Evolutionary conservation across 1,140 invertebrate species (phyloP).

Genomic region (Apocrypta bakeri): DNA sequence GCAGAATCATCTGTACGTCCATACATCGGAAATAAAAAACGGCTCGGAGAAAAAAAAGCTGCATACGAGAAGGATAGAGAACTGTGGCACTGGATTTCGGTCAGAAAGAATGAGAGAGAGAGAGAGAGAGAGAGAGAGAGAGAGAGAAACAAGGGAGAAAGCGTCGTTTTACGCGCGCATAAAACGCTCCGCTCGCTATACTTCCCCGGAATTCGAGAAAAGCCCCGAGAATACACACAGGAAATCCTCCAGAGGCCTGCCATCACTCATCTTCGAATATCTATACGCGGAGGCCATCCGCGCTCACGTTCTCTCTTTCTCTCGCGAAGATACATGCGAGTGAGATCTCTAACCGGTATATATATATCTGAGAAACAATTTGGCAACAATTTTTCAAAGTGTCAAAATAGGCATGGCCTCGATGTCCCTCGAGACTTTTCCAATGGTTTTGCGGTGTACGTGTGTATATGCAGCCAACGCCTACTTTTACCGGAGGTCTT

Average conservation of each 20-base stretch:
- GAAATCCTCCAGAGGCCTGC: slow-evolving; percentile 55
- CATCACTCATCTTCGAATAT: slow-evolving; percentile 59
- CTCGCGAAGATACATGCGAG: neutral
- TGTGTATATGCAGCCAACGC: slow-evolving; percentile 9
- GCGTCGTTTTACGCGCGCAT: neutral
- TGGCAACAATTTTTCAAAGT: slow-evolving; percentile 65
- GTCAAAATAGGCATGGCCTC: slow-evolving; percentile 58
- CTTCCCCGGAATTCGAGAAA: slow-evolving; percentile 36
- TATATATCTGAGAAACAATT: slow-evolving; percentile 60
- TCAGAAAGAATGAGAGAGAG: neutral
- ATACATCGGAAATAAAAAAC: neutral
- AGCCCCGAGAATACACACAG: slow-evolving; percentile 32
- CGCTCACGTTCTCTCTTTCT: neutral
- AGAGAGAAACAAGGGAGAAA: slow-evolving; percentile 5
- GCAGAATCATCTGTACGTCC: neutral
- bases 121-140: neutral
- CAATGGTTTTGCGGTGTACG: slow-evolving; percentile 35
- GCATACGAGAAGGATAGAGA: slow-evolving; percentile 13
- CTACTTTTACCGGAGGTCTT: slow-evolving; percentile 33
- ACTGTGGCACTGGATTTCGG: slow-evolving; percentile 42
- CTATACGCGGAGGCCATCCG: slow-evolving; percentile 23
- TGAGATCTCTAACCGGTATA: slow-evolving; percentile 30
- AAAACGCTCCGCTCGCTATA: slow-evolving; percentile 6
- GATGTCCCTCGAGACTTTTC: slow-evolving; percentile 53
- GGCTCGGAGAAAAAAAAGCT: neutral